Evolutionary conservation across 2,888 invertebrate species (phyloP).

Genomic region (Ypsolopha scabrella): DNA sequence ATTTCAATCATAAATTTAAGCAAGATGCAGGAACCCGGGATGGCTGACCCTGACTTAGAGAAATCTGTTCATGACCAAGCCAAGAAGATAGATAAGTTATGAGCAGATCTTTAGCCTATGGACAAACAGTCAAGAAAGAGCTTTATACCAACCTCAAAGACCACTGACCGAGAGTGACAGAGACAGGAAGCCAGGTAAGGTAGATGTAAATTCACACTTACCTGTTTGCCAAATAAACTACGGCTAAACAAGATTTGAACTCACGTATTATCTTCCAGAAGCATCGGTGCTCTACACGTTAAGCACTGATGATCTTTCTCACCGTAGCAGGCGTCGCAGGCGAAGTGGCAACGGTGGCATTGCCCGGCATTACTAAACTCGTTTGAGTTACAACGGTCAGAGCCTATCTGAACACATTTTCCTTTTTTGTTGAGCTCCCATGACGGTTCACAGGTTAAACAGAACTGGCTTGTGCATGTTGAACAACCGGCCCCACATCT

Average conservation of each 20-base stretch:
- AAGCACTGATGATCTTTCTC: constrained; percentile 79
- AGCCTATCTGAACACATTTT: constrained; percentile 78
- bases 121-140: too few species aligned
- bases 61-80: too few species aligned
- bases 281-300: constrained; percentile 79
- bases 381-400: constrained; percentile 77
- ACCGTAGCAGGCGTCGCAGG: constrained; percentile 88
- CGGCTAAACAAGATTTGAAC: constrained; percentile 9
- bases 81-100: too few species aligned
- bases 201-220: too few species aligned
- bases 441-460: constrained; percentile 78
- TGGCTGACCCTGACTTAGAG: too few species aligned
- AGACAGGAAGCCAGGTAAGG: not conserved
- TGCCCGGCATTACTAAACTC: constrained; percentile 71
- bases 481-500: constrained; percentile 83
- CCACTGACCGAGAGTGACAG: not conserved
- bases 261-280: constrained; percentile 73
- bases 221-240: too few species aligned
- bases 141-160: not conserved
- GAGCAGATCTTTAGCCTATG: too few species aligned
- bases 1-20: too few species aligned
- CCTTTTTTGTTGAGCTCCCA: constrained; percentile 84
- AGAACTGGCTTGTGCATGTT: constrained; percentile 78
- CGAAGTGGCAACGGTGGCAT: constrained; percentile 81
- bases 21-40: too few species aligned